Conservation (phyloP, 2,888 invertebrate species). For the Hedya salicella region DNA sequence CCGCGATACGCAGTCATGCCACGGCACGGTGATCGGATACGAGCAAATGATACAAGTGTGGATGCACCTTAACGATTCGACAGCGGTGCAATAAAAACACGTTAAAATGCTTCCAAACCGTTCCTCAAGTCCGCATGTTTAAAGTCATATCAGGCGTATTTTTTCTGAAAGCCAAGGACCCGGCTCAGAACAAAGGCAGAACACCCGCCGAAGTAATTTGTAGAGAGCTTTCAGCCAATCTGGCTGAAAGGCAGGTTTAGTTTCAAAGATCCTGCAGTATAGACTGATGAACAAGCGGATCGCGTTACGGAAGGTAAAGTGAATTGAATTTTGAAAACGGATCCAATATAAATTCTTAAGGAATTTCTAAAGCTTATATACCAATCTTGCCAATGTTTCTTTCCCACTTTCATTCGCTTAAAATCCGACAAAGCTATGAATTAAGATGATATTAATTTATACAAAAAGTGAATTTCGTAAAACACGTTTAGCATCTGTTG, state of each 20-base stretch:
- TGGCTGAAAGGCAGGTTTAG: conserved; percentile 24
- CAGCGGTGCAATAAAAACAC: not conserved
- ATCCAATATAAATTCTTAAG: not conserved
- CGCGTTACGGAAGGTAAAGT: conserved; percentile 8
- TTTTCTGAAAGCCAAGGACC: conserved; percentile 21
- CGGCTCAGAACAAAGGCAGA: conserved; percentile 33
- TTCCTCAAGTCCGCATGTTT: conserved; percentile 5
- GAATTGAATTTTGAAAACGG: not conserved
- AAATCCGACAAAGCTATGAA: no score
- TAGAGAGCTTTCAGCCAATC: conserved; percentile 34
- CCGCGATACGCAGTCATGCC: no score
- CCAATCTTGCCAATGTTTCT: no score
- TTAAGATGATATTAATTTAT: no score
- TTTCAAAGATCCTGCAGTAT: conserved; percentile 23
- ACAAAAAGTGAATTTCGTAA: no score
- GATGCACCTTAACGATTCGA: no score
- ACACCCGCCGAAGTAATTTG: conserved; percentile 24
- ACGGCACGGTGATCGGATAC: no score
- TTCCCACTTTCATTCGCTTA: no score
- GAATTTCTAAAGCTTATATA: no score
- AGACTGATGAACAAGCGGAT: conserved; percentile 20
- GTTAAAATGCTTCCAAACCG: not conserved
- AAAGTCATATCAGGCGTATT: conserved; percentile 19
- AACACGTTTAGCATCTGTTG: no score
- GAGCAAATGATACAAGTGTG: no score